These are phyloP conservation scores for Gallinago jamesoni DNA, from an alignment of 2,113 vertebrate genomes.

Conservation along the genomic window DNA sequence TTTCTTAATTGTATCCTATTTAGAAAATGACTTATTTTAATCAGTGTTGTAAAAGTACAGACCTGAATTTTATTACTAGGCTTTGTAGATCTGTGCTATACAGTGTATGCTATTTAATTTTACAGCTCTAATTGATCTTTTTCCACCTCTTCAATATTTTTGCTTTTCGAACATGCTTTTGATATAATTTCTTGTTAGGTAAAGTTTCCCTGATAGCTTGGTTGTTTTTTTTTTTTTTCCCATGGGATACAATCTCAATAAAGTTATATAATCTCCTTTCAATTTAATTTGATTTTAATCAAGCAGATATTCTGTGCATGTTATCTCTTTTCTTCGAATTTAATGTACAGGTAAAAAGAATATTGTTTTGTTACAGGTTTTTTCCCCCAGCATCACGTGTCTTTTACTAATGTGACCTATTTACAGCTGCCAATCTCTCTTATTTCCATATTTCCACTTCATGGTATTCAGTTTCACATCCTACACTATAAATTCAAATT, in stretches of 20 bases:
- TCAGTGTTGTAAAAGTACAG: not conserved
- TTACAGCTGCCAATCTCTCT: not conserved
- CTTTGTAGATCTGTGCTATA: not conserved
- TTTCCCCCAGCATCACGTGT: not conserved
- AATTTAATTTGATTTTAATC: not conserved
- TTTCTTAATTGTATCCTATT: not conserved
- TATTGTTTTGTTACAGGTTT: not conserved
- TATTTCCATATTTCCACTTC: not conserved
- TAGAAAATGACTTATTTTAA: not conserved
- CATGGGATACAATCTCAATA: not conserved
- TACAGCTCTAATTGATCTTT: not conserved
- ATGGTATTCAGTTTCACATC: not conserved
- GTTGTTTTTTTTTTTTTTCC: not conserved
- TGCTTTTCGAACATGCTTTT: not conserved
- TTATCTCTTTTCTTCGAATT: not conserved
- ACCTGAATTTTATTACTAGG: not conserved
- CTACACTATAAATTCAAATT: not conserved
- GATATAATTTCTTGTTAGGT: not conserved
- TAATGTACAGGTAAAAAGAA: not conserved
- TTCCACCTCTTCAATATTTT: not conserved
- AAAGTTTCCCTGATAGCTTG: not conserved
- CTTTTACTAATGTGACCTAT: not conserved
- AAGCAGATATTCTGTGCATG: not conserved
- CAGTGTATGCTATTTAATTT: not conserved
- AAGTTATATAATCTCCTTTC: not conserved